Percentiles rank a stretch among this genome's conserved stretches.
phyloP scores from a whole-genome alignment of 2,113 vertebrate genomes.

The Percina caprodes region DNA sequence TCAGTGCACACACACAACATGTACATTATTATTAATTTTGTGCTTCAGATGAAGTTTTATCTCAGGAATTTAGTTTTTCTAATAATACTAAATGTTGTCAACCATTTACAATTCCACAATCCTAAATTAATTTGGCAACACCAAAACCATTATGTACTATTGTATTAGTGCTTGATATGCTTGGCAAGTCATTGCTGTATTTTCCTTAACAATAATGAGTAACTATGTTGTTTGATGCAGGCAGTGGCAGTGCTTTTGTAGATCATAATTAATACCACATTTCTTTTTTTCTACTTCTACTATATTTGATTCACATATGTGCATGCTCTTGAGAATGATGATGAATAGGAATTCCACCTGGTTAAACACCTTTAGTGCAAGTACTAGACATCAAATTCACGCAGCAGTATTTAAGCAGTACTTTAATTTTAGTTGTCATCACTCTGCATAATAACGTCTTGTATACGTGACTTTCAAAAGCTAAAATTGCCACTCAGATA shows the following conservation, averaged over 20 bases:
- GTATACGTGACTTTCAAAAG: conserved; percentile 25
- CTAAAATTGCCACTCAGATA: conserved; percentile 44
- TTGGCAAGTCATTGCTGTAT: neutral
- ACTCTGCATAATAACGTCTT: conserved; percentile 26
- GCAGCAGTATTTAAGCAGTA: conserved; percentile 14
- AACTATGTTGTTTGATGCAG: neutral
- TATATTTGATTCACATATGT: neutral
- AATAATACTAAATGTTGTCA: neutral
- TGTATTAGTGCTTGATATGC: neutral
- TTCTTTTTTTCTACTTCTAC: neutral
- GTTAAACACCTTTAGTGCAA: neutral
- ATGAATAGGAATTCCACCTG: neutral
- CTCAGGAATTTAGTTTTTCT: neutral
- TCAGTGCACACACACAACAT: neutral
- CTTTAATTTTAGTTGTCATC: conserved; percentile 8
- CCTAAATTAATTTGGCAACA: neutral
- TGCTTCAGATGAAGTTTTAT: neutral
- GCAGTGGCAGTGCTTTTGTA: neutral
- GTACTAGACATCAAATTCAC: neutral
- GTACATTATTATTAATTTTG: neutral
- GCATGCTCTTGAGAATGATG: neutral
- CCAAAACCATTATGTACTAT: neutral
- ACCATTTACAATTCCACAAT: neutral
- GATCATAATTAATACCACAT: neutral
- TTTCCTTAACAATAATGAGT: neutral